Evolutionary conservation across 2,888 invertebrate species (phyloP).

Genomic region (Microctonus brassicae): DNA sequence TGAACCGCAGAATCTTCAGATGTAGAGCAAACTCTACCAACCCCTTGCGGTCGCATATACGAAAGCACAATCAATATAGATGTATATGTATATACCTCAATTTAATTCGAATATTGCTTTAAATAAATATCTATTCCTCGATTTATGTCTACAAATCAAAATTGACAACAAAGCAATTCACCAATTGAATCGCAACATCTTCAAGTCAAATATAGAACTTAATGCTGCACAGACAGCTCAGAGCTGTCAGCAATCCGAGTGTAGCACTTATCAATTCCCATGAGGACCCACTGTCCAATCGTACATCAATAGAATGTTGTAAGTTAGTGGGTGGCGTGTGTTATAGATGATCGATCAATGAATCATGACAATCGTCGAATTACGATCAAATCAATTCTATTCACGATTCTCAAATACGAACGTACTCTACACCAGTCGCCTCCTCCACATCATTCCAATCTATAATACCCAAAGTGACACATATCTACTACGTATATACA

Average conservation of each 20-base stretch:
- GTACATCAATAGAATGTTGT: not conserved
- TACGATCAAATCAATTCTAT: not conserved
- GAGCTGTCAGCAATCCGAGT: not conserved
- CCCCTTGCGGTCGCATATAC: not conserved
- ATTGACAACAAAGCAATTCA: not conserved
- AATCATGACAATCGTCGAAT: conserved; percentile 2
- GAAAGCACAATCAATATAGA: not conserved
- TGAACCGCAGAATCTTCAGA: conserved; percentile 2
- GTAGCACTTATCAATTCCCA: not conserved
- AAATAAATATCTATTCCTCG: not conserved
- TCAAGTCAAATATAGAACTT: not conserved
- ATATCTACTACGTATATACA: no score
- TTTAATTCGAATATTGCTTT: not conserved
- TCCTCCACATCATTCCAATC: not conserved
- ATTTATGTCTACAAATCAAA: not conserved
- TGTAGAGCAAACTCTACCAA: not conserved
- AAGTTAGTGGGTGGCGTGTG: not conserved
- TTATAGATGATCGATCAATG: conserved; percentile 9
- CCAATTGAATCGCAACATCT: not conserved
- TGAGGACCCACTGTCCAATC: not conserved
- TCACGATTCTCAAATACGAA: not conserved
- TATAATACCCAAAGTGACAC: not conserved
- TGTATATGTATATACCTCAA: not conserved
- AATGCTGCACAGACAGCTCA: not conserved
- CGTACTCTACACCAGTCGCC: not conserved